Evolutionary conservation across 2,888 invertebrate genomes (phyloP), one percentile per base, ranked within the genome.

Genomic region (Tortrix viridana): DNA sequence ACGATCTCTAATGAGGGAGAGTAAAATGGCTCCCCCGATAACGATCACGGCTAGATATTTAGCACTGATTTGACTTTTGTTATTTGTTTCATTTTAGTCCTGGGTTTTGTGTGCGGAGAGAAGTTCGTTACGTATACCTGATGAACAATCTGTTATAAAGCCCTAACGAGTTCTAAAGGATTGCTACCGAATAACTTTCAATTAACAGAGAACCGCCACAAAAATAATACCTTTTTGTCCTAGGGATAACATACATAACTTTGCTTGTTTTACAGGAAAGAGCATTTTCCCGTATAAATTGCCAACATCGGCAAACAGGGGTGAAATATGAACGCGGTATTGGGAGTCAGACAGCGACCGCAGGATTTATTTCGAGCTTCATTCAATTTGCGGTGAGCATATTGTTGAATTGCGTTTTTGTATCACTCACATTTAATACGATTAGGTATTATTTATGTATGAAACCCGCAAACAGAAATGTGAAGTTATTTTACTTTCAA

Each of bases 351-450:
- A 82, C 84, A 85, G 83, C 87, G 85, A 84, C 86, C 84, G 83
- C 85, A 78, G 86, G 87, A 89, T 89, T 89, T 89, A 89, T 89
- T 85, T 86, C 83, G 82, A 88, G 85, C 82, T 82, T 88, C 84
- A 89, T 90, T 89, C 89, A 90, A 89, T 90, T 89, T 89, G 87
- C 79, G 88, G 88, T 81, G 82, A 85, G 84, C 84, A 85, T 88
- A 88, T 89, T 89, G 89, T 86, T 80, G 79, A 82, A 86, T 84
- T 84, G 84, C 76, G 74, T 88, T 88, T 86, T 84, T 83, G 79
- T 85, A 81, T 78, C 75, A 75, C 74, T 76, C 75, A 72, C 72
- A 76, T 79, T 81, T 75, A 75, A 74, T 76, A 72, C 72, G 77
- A 80, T 82, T 71, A 32, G n/a, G n/a, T n/a, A 73, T 77, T 81